These are phyloP conservation scores for Eubasilissa regina DNA, from an alignment of 1,140 invertebrate genomes.

Conservation along the genomic window DNA sequence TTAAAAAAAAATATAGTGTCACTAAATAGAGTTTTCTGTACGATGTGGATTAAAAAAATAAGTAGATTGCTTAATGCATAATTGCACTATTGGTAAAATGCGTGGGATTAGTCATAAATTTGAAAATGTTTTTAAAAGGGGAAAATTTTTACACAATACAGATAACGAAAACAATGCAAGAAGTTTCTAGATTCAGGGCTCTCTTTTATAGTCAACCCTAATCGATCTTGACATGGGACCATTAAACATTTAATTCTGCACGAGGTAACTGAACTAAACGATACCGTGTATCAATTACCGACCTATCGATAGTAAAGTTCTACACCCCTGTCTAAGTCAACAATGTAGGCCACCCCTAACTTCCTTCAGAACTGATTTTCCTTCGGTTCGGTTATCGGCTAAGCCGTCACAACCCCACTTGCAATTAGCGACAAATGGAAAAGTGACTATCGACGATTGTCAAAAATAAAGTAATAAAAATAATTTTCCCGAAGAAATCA, in stretches of 20 bases:
- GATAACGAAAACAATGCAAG: background rate
- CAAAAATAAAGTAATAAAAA: background rate
- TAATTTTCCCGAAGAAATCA: too few relatives aligned
- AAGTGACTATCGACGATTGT: conserved; percentile 4
- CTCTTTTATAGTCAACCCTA: conserved; percentile 27
- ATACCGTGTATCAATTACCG: conserved; percentile 38
- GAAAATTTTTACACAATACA: background rate
- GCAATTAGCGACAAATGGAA: conserved; percentile 51
- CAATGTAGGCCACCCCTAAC: conserved; percentile 28
- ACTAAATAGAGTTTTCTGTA: too few relatives aligned
- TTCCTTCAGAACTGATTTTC: conserved; percentile 23
- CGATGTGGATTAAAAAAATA: too few relatives aligned
- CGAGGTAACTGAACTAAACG: conserved; percentile 31
- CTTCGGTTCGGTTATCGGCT: conserved; percentile 53
- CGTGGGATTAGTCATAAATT: background rate
- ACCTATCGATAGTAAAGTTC: conserved; percentile 37
- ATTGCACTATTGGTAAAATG: too few relatives aligned
- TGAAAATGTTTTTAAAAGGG: background rate
- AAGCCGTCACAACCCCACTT: conserved; percentile 46
- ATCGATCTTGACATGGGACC: conserved; percentile 31
- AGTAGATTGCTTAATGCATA: too few relatives aligned
- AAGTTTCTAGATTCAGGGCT: conserved; percentile 12
- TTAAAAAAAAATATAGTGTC: too few relatives aligned
- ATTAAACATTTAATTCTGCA: conserved; percentile 38
- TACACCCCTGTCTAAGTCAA: conserved; percentile 31